Evolutionary conservation across 2,888 invertebrate species (phyloP).

Genomic region (Aphidius colemani): DNA sequence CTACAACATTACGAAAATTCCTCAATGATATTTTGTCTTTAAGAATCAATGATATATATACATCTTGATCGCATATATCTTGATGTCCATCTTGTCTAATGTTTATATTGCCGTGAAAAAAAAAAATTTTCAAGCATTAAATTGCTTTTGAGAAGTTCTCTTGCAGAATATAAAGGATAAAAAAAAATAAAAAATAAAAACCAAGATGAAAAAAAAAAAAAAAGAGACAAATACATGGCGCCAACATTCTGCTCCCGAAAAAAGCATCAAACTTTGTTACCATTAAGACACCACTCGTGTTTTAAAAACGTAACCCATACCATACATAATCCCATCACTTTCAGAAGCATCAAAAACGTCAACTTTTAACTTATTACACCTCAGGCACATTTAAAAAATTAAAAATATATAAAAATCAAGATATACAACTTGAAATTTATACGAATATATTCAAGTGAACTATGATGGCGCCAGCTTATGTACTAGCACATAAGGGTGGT

Average conservation of each 20-base stretch:
- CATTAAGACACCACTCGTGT: constrained; percentile 23
- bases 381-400: constrained; percentile 22
- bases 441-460: not conserved
- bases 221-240: constrained; percentile 27
- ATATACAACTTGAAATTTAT: not conserved
- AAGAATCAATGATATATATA: too few species aligned
- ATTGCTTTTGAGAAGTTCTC: too few species aligned
- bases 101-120: too few species aligned
- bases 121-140: too few species aligned
- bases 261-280: constrained; percentile 33
- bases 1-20: too few species aligned
- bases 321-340: constrained; percentile 25
- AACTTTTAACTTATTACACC: too few species aligned
- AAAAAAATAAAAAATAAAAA: not conserved
- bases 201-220: constrained; percentile 5
- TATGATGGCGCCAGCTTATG: too few species aligned
- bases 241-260: constrained; percentile 38
- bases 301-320: constrained; percentile 19
- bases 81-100: too few species aligned
- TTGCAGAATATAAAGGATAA: not conserved
- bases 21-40: too few species aligned
- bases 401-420: not conserved
- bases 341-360: not conserved
- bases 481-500: too few species aligned
- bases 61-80: too few species aligned